A percentile compares a stretch with the other conserved stretches of the same genome.
These are phyloP conservation scores for Melanerpes formicivorus DNA, from an alignment of 2,113 vertebrate species.

Conservation along the genomic window DNA sequence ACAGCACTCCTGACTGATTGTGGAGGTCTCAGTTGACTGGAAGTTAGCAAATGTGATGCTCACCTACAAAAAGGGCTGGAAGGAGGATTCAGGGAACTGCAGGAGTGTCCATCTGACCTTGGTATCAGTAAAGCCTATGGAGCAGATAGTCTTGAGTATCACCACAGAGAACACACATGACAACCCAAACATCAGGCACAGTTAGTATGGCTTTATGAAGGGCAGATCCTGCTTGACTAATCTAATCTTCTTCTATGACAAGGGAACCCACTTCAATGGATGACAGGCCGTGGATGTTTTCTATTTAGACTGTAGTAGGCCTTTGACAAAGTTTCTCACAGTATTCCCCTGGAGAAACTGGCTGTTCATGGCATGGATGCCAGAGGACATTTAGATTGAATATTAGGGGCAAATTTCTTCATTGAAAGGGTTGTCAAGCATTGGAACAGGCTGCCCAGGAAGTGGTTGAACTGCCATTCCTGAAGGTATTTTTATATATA, in stretches of 20 bases:
- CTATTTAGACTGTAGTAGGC: background rate
- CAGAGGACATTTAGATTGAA: background rate
- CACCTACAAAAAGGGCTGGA: background rate
- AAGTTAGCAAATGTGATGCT: background rate
- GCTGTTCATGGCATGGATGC: too few species aligned
- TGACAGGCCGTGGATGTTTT: background rate
- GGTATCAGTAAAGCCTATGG: background rate
- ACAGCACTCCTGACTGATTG: background rate
- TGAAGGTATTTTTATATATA: too few species aligned
- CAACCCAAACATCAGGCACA: too few species aligned
- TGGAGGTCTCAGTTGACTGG: background rate
- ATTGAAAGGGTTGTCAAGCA: background rate
- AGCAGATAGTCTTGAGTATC: background rate
- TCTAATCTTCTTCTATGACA: background rate
- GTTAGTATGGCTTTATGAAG: too few species aligned
- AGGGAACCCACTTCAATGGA: background rate
- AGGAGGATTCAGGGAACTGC: too few species aligned
- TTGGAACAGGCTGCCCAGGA: background rate
- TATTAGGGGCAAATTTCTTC: background rate
- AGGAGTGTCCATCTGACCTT: background rate
- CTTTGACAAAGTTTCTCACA: too few species aligned
- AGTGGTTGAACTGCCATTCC: too few species aligned
- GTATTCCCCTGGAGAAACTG: too few species aligned
- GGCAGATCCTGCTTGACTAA: background rate
- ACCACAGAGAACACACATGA: background rate